Conservation (phyloP, 2,113 vertebrate species). For the Athene noctua region DNA sequence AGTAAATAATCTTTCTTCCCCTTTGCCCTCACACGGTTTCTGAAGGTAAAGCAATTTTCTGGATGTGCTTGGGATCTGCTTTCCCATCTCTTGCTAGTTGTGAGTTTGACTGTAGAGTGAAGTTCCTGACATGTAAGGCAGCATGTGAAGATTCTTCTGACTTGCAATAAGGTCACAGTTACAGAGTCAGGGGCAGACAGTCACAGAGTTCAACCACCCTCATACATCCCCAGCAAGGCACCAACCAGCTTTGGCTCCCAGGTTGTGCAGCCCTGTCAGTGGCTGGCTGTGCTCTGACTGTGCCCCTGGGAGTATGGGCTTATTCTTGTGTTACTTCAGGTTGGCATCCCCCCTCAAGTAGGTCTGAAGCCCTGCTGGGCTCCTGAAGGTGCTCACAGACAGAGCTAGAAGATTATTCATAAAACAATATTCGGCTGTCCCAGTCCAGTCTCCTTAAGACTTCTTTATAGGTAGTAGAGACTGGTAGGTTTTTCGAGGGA, state of each 20-base stretch:
- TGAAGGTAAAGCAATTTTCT: background rate
- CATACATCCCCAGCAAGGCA: background rate
- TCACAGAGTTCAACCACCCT: background rate
- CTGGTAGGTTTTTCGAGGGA: background rate
- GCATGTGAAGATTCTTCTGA: background rate
- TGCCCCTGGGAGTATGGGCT: background rate
- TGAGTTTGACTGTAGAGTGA: background rate
- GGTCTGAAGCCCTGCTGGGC: background rate
- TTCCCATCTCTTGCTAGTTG: background rate
- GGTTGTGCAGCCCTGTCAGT: background rate
- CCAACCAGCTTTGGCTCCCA: background rate
- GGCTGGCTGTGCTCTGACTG: background rate
- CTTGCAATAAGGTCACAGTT: background rate
- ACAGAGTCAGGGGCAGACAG: background rate
- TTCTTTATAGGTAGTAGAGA: background rate
- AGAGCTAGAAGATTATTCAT: background rate
- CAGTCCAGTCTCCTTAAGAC: background rate
- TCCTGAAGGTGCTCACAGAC: background rate
- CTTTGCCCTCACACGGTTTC: background rate
- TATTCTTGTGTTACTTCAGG: background rate
- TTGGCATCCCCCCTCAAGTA: rapidly evolving
- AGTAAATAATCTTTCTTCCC: background rate
- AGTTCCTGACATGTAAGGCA: background rate
- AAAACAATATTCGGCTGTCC: background rate
- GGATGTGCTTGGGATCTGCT: background rate